Conservation (phyloP, 2,888 invertebrate species). For the Stenolophus ochropezus region DNA sequence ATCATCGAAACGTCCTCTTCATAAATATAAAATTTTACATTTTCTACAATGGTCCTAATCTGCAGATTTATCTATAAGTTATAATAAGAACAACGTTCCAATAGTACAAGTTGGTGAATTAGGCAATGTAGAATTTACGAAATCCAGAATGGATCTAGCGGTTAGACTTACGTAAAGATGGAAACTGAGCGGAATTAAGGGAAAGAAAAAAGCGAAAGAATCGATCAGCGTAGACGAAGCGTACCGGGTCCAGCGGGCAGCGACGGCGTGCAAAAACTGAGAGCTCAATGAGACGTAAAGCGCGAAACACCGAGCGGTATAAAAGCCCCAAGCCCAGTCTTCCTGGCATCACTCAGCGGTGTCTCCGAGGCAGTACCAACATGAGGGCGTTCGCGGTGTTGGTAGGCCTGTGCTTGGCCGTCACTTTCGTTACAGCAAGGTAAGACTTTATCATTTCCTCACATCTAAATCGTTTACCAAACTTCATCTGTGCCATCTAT, state of each 20-base stretch:
- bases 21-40: too few species aligned
- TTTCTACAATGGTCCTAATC: too few species aligned
- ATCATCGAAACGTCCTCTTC: too few species aligned
- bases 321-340: slow-evolving; percentile 12
- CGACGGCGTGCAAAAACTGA: slow-evolving; percentile 51
- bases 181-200: slow-evolving; percentile 35
- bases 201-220: slow-evolving; percentile 45
- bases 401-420: slow-evolving; percentile 68
- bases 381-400: slow-evolving; percentile 69
- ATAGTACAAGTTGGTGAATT: too few species aligned
- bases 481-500: too few species aligned
- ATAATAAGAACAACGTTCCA: too few species aligned
- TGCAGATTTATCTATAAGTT: too few species aligned
- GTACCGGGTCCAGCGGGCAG: slow-evolving; percentile 37
- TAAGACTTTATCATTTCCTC: slow-evolving; percentile 41
- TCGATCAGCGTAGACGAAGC: slow-evolving; percentile 35
- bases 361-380: slow-evolving; percentile 62
- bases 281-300: slow-evolving; percentile 57
- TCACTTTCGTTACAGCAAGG: slow-evolving; percentile 67
- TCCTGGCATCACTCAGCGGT: slow-evolving; percentile 48
- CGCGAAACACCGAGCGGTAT: slow-evolving; percentile 49
- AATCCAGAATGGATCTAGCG: neutral
- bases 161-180: slow-evolving; percentile 50
- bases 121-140: slow-evolving; percentile 21
- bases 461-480: neutral